These are phyloP conservation scores for Microplitis deprimator DNA, from an alignment of 2,888 invertebrate species.

Conservation along the genomic window DNA sequence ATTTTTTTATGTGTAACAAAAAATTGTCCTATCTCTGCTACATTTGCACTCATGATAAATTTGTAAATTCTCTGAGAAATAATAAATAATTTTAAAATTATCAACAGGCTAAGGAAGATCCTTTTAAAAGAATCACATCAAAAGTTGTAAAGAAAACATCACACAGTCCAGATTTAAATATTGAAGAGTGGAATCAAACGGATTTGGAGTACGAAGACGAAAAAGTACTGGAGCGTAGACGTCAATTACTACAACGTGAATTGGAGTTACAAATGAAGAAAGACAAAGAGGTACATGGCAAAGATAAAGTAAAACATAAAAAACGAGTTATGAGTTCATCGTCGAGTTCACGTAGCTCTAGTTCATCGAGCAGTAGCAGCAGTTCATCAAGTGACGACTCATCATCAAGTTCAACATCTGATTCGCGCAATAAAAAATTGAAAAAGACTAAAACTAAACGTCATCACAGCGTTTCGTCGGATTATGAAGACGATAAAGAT, in stretches of 20 bases:
- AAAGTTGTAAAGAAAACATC: conserved; percentile 75
- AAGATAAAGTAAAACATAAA: conserved; percentile 76
- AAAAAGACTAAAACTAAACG: conserved; percentile 74
- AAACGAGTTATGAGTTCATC: conserved; percentile 80
- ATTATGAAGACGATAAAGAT: conserved; percentile 76
- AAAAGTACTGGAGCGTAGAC: conserved; percentile 82
- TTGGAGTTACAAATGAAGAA: conserved; percentile 85
- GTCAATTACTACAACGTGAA: conserved; percentile 83
- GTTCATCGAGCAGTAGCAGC: conserved; percentile 77
- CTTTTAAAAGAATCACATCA: conserved; percentile 78
- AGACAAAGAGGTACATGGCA: conserved; percentile 80
- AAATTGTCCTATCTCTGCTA: too few relatives aligned
- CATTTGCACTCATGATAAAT: too few relatives aligned
- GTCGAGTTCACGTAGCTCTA: conserved; percentile 79
- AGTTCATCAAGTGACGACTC: conserved; percentile 77
- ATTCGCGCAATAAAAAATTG: conserved; percentile 72
- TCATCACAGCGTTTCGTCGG: conserved; percentile 79
- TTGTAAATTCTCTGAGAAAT: not conserved
- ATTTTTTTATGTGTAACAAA: too few relatives aligned
- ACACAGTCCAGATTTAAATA: conserved; percentile 77
- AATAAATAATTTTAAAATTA: not conserved
- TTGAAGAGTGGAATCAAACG: conserved; percentile 85
- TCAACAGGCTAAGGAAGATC: conserved; percentile 74
- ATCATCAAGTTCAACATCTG: conserved; percentile 75
- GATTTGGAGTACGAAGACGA: conserved; percentile 87